phyloP scores from a whole-genome alignment of 2,113 vertebrate species.

The Salvator merianae region DNA sequence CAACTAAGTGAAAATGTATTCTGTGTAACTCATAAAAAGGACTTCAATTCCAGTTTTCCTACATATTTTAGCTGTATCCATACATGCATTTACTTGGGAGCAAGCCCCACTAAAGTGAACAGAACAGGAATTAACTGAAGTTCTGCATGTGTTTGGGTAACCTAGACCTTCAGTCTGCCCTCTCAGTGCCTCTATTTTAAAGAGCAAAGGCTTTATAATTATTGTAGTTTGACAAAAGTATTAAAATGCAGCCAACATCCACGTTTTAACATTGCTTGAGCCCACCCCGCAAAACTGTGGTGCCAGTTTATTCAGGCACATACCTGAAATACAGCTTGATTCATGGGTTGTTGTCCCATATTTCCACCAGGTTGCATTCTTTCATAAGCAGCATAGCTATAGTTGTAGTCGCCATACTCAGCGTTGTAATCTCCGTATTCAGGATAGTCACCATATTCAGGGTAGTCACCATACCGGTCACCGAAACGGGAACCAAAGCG shows the following conservation, averaged over 20 bases:
- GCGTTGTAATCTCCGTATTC: slow-evolving; percentile 33
- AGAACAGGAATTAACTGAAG: background rate
- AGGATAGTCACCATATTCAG: slow-evolving; percentile 20
- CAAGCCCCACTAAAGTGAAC: background rate
- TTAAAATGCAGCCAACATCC: background rate
- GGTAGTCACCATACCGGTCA: slow-evolving; percentile 26
- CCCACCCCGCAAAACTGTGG: accelerated
- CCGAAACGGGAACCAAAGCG: slow-evolving; percentile 31
- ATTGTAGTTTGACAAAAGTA: background rate
- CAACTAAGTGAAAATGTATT: background rate
- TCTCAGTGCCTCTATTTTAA: background rate
- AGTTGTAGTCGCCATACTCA: slow-evolving; percentile 51
- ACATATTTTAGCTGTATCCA: no score
- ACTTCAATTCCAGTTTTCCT: no score
- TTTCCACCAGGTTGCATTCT: slow-evolving; percentile 53
- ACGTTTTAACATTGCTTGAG: background rate
- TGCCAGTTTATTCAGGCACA: background rate
- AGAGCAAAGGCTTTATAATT: accelerated
- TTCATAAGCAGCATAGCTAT: slow-evolving; percentile 57
- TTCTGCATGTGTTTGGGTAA: background rate
- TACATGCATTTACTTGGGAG: background rate
- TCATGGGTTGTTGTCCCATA: slow-evolving; percentile 60
- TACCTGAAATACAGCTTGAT: slow-evolving; percentile 67
- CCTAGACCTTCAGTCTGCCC: background rate
- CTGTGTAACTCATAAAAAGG: no score